Conservation (phyloP, 2,888 invertebrate genomes). For the Chloromyia formosa region DNA sequence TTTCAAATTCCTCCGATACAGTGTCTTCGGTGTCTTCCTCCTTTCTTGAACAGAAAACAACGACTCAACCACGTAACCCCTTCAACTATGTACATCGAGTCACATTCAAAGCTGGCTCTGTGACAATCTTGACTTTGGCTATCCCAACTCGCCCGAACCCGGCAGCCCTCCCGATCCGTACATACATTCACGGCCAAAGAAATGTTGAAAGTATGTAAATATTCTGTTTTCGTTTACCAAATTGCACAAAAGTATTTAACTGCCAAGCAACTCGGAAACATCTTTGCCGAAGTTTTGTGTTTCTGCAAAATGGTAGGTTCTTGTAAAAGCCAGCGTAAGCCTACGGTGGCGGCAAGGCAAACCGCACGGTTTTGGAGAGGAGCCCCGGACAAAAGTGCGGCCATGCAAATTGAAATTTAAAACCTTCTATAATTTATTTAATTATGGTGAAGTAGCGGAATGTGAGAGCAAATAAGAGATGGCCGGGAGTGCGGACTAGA, state of each 20-base stretch:
- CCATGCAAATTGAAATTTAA: conserved; percentile 44
- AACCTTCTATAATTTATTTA: conserved; percentile 43
- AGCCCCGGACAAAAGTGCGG: conserved; percentile 10
- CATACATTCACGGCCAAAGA: conserved; percentile 36
- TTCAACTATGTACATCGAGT: not conserved
- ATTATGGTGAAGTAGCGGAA: conserved; percentile 35
- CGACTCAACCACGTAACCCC: conserved; percentile 11
- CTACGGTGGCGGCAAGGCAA: not conserved
- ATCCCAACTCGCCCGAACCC: not conserved
- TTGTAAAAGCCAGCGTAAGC: not conserved
- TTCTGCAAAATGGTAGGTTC: conserved; percentile 1
- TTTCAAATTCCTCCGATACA: conserved; percentile 34
- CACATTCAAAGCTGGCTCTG: not conserved
- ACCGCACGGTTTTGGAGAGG: not conserved
- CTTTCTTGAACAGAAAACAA: conserved; percentile 1
- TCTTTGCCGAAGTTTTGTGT: conserved; percentile 37
- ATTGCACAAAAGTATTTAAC: conserved; percentile 44
- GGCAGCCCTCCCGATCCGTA: not conserved
- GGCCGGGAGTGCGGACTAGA: conserved; percentile 10
- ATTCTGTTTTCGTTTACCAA: conserved; percentile 46
- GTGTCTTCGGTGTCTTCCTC: conserved; percentile 36
- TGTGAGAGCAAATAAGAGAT: conserved; percentile 26
- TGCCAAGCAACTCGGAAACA: conserved; percentile 23
- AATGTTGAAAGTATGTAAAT: conserved; percentile 46
- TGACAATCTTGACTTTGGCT: conserved; percentile 22